Base-by-base conservation (phyloP, 2,113 vertebrate genomes). In the Struthio camelus region DNA sequence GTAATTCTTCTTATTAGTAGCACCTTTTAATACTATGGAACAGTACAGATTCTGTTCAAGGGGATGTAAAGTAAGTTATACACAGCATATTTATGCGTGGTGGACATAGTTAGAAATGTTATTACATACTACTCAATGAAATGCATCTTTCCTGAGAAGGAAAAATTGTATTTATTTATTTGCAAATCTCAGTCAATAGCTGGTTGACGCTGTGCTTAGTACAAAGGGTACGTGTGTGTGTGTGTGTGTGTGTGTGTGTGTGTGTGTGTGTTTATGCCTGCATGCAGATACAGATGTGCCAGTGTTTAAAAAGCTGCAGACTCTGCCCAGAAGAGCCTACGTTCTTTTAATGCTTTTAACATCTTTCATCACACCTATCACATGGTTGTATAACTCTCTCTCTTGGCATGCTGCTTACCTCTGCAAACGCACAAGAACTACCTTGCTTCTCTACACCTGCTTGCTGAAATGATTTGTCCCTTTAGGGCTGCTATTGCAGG, bases 271-370 rank as follows among this genome's bases (percentile, higher is more conserved):
- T 25, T 34, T 32, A 44, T 10, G 22, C 30, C 12, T 40, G 28
- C 36, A 10, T 9, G 46, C 34, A 94, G 80, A 85, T 36, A 48
- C 16, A 53, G 40, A 46, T 23, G 25, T 59, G 38, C 61, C 62
- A 54, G 48, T 18, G 6, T 34, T 4, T 32, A 66, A 85, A 87
- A 62, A 91, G 61, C 38, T 58, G 58, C 72, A 85, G 48, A 46
- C 86, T 65, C 81, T 92, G 62, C 40, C 78, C 64, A 34, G 20
- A 85, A 88, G 51, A 94, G 42, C 19, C 51, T 34, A 12, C 28
- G 12, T 62, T 86, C 54, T 80, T 93, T 32, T 24, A 82, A 83
- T 77, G 64, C 46, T 94, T 93, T 90, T 85, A 91, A 38, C n/a
- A 44, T 87, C 44, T 71, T 71, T 96, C 94, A 83, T 59, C 78